Evolutionary conservation across 2,113 vertebrate genomes (phyloP), one percentile per base, ranked within the genome.

Genomic region (Alectura lathami): DNA sequence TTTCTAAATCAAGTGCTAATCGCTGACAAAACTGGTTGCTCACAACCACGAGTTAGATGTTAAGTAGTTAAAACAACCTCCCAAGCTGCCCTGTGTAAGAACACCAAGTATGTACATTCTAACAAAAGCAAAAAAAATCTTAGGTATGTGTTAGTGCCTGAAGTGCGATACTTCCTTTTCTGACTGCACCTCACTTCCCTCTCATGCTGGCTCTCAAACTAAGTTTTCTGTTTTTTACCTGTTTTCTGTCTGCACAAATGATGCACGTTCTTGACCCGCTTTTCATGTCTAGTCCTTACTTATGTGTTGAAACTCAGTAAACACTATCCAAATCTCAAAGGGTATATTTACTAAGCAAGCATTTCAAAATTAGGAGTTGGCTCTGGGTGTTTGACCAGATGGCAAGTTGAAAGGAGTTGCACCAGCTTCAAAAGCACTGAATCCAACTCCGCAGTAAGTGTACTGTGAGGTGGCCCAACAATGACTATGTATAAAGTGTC

Each of bases 241-340:
- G 56, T 67, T 81, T 81, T 81, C 76, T 60, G n/a, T 27, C 80
- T 74, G 59, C 82, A 89, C 70, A 92, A 95, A 87, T 2, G 0
- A 34, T 67, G 57, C 0, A 0, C n/a, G 43, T 21, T 91, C 83
- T 83, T 78, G 80, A 88, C 51, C 69, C 2, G 11, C 30, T 84
- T 89, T 70, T 84, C 40, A 5, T 0, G 4, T 83, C 56, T 86
- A 12, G 62, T 90, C 68, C 94, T 88, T 79, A 91, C 86, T 89
- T 77, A 32, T 17, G 47, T 94, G 82, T 85, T 92, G 94, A 92
- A 97, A 96, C 73, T 86, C 90, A 91, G 95, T 93, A 59, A 96
- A 93, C 50, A 74, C 85, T 69, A 86, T 56, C 87, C 75, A 95
- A 92, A 96, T 93, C 85, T 83, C 95, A 95, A 97, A 97, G 94